These are phyloP conservation scores for Odontomyia ornata DNA, from an alignment of 2,888 invertebrate species.

Conservation along the genomic window DNA sequence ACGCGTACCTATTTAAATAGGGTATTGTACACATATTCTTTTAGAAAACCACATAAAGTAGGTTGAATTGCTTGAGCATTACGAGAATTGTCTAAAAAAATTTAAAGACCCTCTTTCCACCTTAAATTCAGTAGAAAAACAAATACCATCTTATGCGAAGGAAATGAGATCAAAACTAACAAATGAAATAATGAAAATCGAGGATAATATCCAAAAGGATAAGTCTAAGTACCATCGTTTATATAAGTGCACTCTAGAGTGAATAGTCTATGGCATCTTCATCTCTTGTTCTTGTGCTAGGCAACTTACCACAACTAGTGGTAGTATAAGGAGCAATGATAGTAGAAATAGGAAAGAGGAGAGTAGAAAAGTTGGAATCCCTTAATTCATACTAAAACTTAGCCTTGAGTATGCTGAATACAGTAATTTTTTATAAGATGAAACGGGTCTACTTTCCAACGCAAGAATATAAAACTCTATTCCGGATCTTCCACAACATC, in stretches of 20 bases:
- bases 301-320: neutral
- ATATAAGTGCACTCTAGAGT: constrained; percentile 23
- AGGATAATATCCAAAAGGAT: constrained; percentile 10
- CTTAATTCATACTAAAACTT: constrained; percentile 6
- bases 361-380: neutral
- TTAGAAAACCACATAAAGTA: no score
- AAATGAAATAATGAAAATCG: neutral
- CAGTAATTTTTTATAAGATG: neutral
- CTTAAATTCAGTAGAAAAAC: no score
- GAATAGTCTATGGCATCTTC: neutral
- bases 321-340: neutral
- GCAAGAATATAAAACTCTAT: no score
- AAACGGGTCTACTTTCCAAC: neutral
- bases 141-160: neutral
- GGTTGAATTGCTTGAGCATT: no score
- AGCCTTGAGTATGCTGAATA: neutral
- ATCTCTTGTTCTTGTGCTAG: neutral
- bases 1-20: no score
- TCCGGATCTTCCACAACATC: no score
- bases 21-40: no score
- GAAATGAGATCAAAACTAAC: neutral
- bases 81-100: no score
- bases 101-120: no score
- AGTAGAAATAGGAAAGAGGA: neutral
- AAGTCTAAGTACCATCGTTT: constrained; percentile 1